phyloP scores from a whole-genome alignment of 2,113 vertebrate genomes.

The Scalopus aquaticus region DNA sequence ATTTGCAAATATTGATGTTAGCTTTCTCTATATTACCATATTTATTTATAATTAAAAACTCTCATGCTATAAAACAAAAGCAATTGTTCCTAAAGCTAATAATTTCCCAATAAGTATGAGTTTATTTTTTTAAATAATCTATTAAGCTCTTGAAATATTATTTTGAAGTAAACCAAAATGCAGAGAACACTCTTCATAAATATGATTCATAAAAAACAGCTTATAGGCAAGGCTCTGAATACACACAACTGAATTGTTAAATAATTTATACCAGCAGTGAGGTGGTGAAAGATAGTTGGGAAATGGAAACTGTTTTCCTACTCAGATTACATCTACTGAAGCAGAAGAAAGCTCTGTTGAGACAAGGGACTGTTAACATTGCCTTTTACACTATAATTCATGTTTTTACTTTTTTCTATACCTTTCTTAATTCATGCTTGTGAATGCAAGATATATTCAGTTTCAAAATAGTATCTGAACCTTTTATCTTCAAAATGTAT shows the following conservation, averaged over 20 bases:
- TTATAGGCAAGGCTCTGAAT: not conserved
- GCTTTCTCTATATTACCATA: not conserved
- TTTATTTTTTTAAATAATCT: not conserved
- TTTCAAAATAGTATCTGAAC: not conserved
- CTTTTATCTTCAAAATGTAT: not conserved
- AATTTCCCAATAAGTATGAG: not conserved
- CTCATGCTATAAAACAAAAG: not conserved
- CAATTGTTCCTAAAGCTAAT: not conserved
- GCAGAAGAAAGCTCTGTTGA: not conserved
- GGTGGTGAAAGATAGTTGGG: conserved; percentile 33
- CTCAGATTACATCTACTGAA: not conserved
- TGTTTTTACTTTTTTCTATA: not conserved
- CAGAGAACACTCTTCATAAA: not conserved
- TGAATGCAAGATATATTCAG: not conserved
- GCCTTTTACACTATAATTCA: not conserved
- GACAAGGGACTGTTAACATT: not conserved
- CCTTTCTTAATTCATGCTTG: not conserved
- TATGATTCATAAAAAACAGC: not conserved
- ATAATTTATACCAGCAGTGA: conserved; percentile 28
- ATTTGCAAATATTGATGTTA: not conserved
- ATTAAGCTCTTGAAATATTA: not conserved
- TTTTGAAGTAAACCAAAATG: not conserved
- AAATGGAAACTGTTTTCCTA: not conserved
- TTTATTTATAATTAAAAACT: not conserved
- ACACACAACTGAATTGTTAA: conserved; percentile 17